These are phyloP conservation scores for Hemiprocne comata DNA, from an alignment of 2,113 vertebrate species.

Conservation along the genomic window DNA sequence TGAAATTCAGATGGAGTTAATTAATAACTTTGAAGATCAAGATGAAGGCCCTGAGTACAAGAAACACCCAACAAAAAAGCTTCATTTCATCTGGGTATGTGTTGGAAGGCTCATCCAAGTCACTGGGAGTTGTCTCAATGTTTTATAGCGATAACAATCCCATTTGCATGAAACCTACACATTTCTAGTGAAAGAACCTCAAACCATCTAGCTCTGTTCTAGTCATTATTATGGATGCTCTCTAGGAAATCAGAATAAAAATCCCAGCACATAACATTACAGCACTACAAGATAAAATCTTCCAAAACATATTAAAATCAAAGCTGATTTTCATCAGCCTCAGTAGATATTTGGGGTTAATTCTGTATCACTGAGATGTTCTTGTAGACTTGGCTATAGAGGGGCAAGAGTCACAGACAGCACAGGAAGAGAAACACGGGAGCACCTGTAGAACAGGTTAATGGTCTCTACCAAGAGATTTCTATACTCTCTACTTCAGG, in stretches of 20 bases:
- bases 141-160: neutral
- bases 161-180: neutral
- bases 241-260: constrained; percentile 3
- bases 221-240: neutral
- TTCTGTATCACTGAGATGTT: neutral
- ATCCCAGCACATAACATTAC: neutral
- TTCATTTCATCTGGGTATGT: neutral
- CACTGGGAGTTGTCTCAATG: neutral
- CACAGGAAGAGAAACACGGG: neutral
- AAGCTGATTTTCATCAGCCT: neutral
- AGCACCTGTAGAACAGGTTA: neutral
- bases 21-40: constrained; percentile 50
- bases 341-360: neutral
- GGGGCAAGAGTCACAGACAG: neutral
- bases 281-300: neutral
- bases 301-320: neutral
- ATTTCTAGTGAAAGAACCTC: neutral
- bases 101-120: neutral
- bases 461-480: neutral
- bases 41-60: constrained; percentile 14
- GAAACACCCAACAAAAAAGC: neutral
- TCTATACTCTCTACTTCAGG: neutral
- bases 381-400: neutral
- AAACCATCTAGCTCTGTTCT: neutral
- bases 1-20: neutral